Percentiles rank a stretch among this genome's conserved stretches.
Evolutionary conservation across 2,113 vertebrate genomes (phyloP).

Genomic region (Lepisosteus osseus): DNA sequence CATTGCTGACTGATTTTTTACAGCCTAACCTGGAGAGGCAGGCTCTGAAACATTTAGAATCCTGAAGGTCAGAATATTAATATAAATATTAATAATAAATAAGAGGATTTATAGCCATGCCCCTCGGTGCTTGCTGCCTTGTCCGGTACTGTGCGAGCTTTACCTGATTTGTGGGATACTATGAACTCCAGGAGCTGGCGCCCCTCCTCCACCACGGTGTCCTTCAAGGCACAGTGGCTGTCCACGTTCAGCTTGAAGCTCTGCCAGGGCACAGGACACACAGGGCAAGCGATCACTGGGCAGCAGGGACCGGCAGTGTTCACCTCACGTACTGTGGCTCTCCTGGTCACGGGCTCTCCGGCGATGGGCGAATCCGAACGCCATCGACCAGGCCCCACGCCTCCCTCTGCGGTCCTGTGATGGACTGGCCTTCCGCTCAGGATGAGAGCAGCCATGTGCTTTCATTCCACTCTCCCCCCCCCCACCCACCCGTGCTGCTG

Average conservation of each 20-base stretch:
- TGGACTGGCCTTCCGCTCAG: no score
- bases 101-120: slow-evolving; percentile 79
- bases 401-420: no score
- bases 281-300: neutral
- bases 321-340: no score
- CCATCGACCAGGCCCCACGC: no score
- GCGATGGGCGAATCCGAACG: no score
- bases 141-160: slow-evolving; percentile 71
- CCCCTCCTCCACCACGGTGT: slow-evolving; percentile 89
- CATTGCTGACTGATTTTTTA: slow-evolving; percentile 30
- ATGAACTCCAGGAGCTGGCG: slow-evolving; percentile 84
- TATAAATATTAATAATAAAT: slow-evolving; percentile 99
- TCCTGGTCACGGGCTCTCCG: no score
- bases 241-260: slow-evolving; percentile 94
- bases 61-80: slow-evolving; percentile 98
- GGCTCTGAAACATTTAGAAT: slow-evolving; percentile 90
- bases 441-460: no score
- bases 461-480: no score
- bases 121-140: slow-evolving; percentile 73
- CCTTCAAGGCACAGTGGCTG: slow-evolving; percentile 82
- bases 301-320: no score
- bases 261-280: slow-evolving; percentile 51
- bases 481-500: no score
- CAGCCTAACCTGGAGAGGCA: slow-evolving; percentile 48
- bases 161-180: slow-evolving; percentile 94